phyloP scores from a whole-genome alignment of 2,888 invertebrate genomes.

The Mesorhabditis sp. region DNA sequence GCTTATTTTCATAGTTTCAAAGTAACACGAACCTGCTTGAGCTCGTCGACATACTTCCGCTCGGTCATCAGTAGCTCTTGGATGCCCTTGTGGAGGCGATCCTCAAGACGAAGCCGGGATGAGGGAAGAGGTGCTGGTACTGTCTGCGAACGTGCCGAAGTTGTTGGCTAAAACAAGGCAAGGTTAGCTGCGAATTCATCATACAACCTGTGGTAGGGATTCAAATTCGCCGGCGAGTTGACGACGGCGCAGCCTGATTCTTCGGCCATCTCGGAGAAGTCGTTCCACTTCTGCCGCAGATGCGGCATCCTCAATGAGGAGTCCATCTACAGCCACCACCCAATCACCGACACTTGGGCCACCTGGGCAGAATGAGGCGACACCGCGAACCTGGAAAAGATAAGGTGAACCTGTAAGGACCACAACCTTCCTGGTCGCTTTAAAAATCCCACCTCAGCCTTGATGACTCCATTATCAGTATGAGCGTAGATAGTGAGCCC shows the following conservation, averaged over 20 bases:
- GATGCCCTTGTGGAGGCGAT: slow-evolving; percentile 29
- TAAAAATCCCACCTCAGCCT: slow-evolving; percentile 26
- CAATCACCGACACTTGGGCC: slow-evolving; percentile 33
- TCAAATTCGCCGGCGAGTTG: slow-evolving; percentile 1
- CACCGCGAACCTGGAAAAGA: slow-evolving; percentile 27
- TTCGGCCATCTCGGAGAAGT: slow-evolving; percentile 30
- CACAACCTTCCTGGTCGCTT: background rate
- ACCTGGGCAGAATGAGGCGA: slow-evolving; percentile 31
- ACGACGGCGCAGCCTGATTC: slow-evolving; percentile 27
- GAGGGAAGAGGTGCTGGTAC: background rate
- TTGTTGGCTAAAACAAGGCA: background rate
- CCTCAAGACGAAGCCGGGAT: slow-evolving; percentile 3
- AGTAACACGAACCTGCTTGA: slow-evolving; percentile 27
- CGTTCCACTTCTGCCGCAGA: slow-evolving; percentile 37
- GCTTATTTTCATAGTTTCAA: background rate
- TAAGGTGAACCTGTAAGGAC: background rate
- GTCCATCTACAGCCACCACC: slow-evolving; percentile 36
- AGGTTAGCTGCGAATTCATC: background rate
- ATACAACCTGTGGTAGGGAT: background rate
- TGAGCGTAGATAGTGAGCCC: slow-evolving; percentile 40
- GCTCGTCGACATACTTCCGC: slow-evolving; percentile 35
- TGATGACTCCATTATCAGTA: slow-evolving; percentile 30
- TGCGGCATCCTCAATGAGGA: slow-evolving; percentile 23
- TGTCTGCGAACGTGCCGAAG: background rate
- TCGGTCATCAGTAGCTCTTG: slow-evolving; percentile 37